These are phyloP conservation scores for Mamestra configurata DNA, from an alignment of 1,140 invertebrate genomes.

Conservation along the genomic window DNA sequence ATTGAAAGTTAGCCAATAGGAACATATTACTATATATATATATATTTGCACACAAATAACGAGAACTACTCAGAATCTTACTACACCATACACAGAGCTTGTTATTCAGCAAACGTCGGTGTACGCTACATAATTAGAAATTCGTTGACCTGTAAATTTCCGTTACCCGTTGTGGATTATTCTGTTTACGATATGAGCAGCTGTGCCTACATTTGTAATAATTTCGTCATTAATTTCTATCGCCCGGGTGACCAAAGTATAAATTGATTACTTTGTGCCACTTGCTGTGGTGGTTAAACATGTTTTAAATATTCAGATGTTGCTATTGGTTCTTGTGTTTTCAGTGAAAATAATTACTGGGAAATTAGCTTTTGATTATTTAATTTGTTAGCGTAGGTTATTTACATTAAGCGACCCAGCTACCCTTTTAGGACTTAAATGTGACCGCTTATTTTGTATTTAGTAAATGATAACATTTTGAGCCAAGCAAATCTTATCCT, in stretches of 20 bases:
- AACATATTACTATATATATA: too few relatives aligned
- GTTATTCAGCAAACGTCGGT: slow-evolving; percentile 56
- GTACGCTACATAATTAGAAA: slow-evolving; percentile 61
- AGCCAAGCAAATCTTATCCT: too few relatives aligned
- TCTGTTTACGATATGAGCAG: slow-evolving; percentile 59
- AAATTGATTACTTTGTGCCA: slow-evolving; percentile 46
- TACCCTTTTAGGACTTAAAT: background rate
- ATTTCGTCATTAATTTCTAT: slow-evolving; percentile 55
- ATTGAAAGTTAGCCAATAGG: too few relatives aligned
- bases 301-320: slow-evolving; percentile 11
- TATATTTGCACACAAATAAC: background rate
- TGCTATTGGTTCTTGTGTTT: background rate
- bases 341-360: background rate
- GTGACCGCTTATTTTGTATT: background rate
- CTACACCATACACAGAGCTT: slow-evolving; percentile 28
- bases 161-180: slow-evolving; percentile 47
- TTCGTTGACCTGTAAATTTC: slow-evolving; percentile 63
- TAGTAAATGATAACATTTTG: background rate
- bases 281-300: slow-evolving; percentile 1
- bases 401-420: too few relatives aligned
- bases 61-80: background rate
- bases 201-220: slow-evolving; percentile 54
- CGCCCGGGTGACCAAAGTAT: slow-evolving; percentile 45
- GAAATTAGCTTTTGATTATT: slow-evolving; percentile 1
- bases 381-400: background rate